phyloP scores from a whole-genome alignment of 2,797 vertebrate genomes.

The Gymnothorax javanicus region DNA sequence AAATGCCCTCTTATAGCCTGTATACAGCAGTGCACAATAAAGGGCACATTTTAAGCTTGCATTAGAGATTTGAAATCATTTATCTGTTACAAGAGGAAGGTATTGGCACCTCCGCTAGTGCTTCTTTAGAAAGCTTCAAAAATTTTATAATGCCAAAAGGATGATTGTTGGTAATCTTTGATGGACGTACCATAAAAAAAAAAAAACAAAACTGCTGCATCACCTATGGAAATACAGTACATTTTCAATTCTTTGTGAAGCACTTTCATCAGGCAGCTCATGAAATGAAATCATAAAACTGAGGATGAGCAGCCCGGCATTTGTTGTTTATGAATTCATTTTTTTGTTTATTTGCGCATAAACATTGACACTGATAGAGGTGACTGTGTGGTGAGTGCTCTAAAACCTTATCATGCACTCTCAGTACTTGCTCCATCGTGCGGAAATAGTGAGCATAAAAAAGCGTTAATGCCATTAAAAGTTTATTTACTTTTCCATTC shows the following conservation, averaged over 20 bases:
- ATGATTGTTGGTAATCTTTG: neutral
- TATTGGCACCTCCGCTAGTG: neutral
- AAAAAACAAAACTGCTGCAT: neutral
- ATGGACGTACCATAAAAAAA: neutral
- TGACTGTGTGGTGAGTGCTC: neutral
- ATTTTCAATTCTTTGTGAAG: neutral
- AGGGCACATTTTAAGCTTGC: neutral
- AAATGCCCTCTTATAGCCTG: neutral
- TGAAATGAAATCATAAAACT: neutral
- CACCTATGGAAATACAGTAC: neutral
- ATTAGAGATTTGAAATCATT: neutral
- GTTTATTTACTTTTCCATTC: neutral
- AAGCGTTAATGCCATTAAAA: neutral
- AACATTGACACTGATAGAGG: conserved; percentile 7
- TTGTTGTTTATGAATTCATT: neutral
- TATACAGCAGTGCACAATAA: neutral
- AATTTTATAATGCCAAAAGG: neutral
- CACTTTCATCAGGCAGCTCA: neutral
- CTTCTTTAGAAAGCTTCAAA: neutral
- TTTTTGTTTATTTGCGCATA: neutral
- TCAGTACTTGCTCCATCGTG: neutral
- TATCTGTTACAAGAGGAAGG: neutral
- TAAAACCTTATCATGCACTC: neutral
- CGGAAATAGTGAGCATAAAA: neutral
- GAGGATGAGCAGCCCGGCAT: neutral